Base-by-base conservation (phyloP, 2,113 vertebrate genomes). In the Rhineura floridana region DNA sequence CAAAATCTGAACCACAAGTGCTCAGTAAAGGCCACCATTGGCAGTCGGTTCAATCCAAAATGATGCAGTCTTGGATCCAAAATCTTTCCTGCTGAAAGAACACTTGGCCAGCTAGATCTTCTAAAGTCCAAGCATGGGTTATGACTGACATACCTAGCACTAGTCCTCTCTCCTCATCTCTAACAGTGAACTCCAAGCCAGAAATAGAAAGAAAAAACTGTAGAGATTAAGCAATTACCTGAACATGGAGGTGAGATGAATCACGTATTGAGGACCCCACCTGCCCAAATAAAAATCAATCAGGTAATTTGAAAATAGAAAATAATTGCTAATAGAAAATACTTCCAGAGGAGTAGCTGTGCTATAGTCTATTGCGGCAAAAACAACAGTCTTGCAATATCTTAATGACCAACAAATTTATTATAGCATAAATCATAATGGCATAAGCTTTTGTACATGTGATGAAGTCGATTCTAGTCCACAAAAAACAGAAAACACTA, bases 241-340 rank as follows among this genome's bases (percentile, higher is more conserved):
- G 97, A 99, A 99, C 98, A 99, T 98, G 59, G 98, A 98, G 3
- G 98, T 98, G 90, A 99, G 97, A 33, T 98, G 98, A 90, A 98
- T 98, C 42, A 98, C 98, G 95, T 96, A 97, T 0, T 87, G 97
- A 23, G 96, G 97, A 88, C 98, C 97, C 99, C 99, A 99, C 92
- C 99, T 99, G 96, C 50, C 87, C 88, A 88, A 91, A 96, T 46
- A 96, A 90, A 92, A 92, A 63, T 2, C 82, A 0, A 50, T 75
- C 7, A 8, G 87, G 89, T 59, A 76, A 9, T 44, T 0, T 39
- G 28, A 91, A n/a, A 88, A 67, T 6, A 87, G 86, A 19, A 15
- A 36, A 30, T 28, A 39, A 84, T 23, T 36, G 2, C 69, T n/a
- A 50, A 48, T 9, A 48, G 42, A 67, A 30, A 76, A 83, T 21